Percentiles rank a stretch among this genome's conserved stretches.
phyloP scores from a whole-genome alignment of 2,113 vertebrate genomes.

The Capreolus pygargus region DNA sequence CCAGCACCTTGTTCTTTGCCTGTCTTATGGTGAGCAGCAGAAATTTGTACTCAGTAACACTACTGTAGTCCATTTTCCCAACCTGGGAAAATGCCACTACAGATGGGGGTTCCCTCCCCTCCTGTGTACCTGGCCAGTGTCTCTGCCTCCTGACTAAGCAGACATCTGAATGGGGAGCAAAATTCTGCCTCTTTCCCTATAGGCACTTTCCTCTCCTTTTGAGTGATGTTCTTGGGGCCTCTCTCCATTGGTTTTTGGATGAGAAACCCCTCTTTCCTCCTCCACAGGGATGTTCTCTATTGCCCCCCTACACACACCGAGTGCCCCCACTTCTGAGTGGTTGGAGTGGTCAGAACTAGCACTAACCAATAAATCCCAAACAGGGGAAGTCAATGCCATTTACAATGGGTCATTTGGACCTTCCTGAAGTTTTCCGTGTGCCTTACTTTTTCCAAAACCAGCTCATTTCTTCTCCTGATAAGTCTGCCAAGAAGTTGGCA shows the following conservation, averaged over 20 bases:
- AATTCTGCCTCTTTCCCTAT: not conserved
- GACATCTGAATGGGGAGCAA: not conserved
- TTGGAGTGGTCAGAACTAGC: not conserved
- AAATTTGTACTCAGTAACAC: not conserved
- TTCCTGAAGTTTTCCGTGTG: not conserved
- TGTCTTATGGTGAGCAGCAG: not conserved
- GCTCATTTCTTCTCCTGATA: not conserved
- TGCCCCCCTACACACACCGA: not conserved
- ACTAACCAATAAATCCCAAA: not conserved
- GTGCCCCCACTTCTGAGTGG: not conserved
- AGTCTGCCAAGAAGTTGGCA: not conserved
- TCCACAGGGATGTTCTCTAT: not conserved
- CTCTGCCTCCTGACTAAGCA: not conserved
- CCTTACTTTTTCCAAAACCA: not conserved
- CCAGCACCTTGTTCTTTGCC: not conserved
- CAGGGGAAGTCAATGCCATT: not conserved
- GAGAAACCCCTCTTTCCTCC: not conserved
- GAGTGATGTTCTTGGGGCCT: not conserved
- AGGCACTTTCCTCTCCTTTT: not conserved
- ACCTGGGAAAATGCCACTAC: no score
- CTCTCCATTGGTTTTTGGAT: not conserved
- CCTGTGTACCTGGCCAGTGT: not conserved
- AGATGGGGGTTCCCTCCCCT: not conserved
- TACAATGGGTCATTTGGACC: not conserved
- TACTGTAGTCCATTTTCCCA: not conserved